Percentiles rank a stretch among this genome's conserved stretches.
Conservation (phyloP, 2,113 vertebrate genomes). For the Tyrannus savana region DNA sequence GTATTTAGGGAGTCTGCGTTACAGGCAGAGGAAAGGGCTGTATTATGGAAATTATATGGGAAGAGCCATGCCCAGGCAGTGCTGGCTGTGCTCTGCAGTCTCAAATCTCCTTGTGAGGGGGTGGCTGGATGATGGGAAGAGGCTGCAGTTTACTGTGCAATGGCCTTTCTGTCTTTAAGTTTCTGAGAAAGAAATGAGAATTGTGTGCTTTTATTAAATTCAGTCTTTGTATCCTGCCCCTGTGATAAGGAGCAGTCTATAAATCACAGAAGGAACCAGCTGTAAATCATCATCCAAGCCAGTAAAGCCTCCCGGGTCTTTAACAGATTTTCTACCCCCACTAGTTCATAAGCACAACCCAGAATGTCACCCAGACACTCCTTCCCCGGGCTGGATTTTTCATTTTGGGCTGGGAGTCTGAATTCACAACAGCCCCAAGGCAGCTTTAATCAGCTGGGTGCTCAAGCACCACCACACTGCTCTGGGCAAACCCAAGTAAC, state of each 20-base stretch:
- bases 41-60: conserved; percentile 15
- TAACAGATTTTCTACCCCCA: background rate
- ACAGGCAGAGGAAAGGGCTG: background rate
- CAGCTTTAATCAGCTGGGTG: background rate
- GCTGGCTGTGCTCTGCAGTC: background rate
- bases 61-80: background rate
- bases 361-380: conserved; percentile 45
- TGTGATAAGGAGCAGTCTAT: conserved; percentile 11
- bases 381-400: background rate
- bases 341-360: background rate
- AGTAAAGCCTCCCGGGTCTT: background rate
- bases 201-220: conserved; percentile 16
- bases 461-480: background rate
- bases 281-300: conserved; percentile 41
- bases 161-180: background rate
- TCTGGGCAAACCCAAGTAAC: background rate
- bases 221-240: background rate
- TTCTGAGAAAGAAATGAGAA: conserved; percentile 18
- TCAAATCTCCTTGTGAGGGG: background rate
- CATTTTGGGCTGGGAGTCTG: background rate
- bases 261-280: conserved; percentile 5
- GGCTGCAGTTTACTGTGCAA: background rate
- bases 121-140: background rate
- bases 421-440: background rate
- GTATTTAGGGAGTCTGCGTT: background rate